A percentile compares a stretch with the other conserved stretches of the same genome.
phyloP scores from a whole-genome alignment of 92 coral and sea anemone species.

The Scolanthus callimorphus region DNA sequence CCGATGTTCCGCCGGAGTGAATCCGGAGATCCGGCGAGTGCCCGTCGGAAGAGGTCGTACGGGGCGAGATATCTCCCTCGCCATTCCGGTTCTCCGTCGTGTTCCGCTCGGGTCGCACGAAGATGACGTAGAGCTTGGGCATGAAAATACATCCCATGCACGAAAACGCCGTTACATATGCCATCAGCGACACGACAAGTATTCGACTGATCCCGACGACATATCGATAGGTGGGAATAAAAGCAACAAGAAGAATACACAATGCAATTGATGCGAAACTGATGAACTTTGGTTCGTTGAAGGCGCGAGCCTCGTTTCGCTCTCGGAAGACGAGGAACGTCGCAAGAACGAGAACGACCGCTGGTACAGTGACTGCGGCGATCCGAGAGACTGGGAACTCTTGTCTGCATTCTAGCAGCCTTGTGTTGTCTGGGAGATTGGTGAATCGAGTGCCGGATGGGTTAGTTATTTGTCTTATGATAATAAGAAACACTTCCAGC shows the following conservation, averaged over 20 bases:
- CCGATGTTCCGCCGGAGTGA: background rate
- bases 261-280: slow-evolving; percentile 90
- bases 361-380: slow-evolving; percentile 63
- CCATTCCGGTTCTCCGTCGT: background rate
- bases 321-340: slow-evolving; percentile 81
- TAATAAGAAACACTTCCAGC: slow-evolving; percentile 56
- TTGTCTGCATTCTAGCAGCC: slow-evolving; percentile 74
- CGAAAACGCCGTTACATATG: slow-evolving; percentile 72
- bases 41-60: slow-evolving; percentile 16
- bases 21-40: slow-evolving; percentile 15
- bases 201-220: slow-evolving; percentile 83
- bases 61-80: slow-evolving; percentile 1
- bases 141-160: slow-evolving; percentile 78
- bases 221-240: slow-evolving; percentile 87
- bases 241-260: slow-evolving; percentile 81
- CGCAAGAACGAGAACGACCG: slow-evolving; percentile 58
- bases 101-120: slow-evolving; percentile 67
- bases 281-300: slow-evolving; percentile 84
- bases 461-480: slow-evolving; percentile 54
- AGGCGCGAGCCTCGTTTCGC: slow-evolving; percentile 67
- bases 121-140: slow-evolving; percentile 79
- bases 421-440: slow-evolving; percentile 62
- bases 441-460: slow-evolving; percentile 46
- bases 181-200: slow-evolving; percentile 70
- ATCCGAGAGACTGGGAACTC: slow-evolving; percentile 55